Evolutionary conservation across 92 coral and sea anemone genomes (phyloP).

Genomic region (Bergia sp.): DNA sequence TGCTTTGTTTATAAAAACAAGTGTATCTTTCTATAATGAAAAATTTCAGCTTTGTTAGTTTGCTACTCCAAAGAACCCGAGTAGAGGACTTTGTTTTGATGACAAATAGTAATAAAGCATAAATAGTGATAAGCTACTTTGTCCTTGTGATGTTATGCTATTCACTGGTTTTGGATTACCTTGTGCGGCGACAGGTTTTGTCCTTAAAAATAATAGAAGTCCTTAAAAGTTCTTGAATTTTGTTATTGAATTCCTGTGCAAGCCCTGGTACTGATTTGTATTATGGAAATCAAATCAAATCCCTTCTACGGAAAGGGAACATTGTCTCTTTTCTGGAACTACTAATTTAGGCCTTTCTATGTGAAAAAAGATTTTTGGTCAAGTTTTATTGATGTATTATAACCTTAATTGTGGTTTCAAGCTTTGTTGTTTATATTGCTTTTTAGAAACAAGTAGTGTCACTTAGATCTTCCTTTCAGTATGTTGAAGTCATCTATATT

Average conservation of each 20-base stretch:
- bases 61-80: neutral
- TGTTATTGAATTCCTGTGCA: too few species aligned
- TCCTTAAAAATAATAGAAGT: neutral
- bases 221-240: too few species aligned
- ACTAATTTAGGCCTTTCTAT: neutral
- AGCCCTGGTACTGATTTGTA: neutral
- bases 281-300: neutral
- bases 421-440: neutral
- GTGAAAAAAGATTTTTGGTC: neutral
- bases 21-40: too few species aligned
- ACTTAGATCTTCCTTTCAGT: too few species aligned
- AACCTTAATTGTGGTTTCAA: neutral
- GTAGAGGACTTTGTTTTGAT: neutral
- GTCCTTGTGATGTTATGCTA: neutral
- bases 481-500: too few species aligned
- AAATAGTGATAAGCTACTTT: too few species aligned
- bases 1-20: too few species aligned
- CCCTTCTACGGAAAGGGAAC: neutral
- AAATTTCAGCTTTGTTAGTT: neutral
- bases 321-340: neutral
- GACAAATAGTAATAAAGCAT: neutral
- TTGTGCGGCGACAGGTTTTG: neutral
- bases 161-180: neutral
- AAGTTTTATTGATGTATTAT: neutral
- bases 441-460: neutral